A percentile compares a stretch with the other conserved stretches of the same genome.
phyloP scores from a whole-genome alignment of 2,888 invertebrate genomes.

The Rosalia funebris region DNA sequence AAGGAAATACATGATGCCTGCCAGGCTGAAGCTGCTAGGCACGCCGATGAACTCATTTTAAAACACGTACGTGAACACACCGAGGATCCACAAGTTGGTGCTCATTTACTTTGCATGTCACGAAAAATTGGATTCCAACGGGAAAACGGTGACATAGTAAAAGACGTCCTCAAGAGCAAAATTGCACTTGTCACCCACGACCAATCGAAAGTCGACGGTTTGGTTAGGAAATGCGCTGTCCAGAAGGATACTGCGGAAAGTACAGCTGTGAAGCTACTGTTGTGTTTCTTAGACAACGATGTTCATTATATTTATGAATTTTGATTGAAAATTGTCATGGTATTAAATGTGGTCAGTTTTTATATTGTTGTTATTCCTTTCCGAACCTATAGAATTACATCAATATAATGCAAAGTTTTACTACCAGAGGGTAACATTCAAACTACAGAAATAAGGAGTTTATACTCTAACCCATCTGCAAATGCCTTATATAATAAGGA shows the following conservation, averaged over 20 bases:
- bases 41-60: slow-evolving; percentile 30
- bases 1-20: slow-evolving; percentile 32
- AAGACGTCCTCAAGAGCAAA: slow-evolving; percentile 20
- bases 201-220: slow-evolving; percentile 22
- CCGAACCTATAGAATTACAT: too few species aligned
- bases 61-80: slow-evolving; percentile 25
- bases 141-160: slow-evolving; percentile 28
- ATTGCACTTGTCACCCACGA: slow-evolving; percentile 25
- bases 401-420: too few species aligned
- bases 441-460: too few species aligned
- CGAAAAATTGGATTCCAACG: slow-evolving; percentile 31
- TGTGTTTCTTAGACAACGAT: slow-evolving; percentile 33
- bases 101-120: slow-evolving; percentile 39
- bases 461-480: too few species aligned
- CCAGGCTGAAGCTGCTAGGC: slow-evolving; percentile 32
- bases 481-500: too few species aligned
- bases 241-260: slow-evolving; percentile 26
- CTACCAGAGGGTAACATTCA: too few species aligned
- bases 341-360: too few species aligned
- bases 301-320: too few species aligned
- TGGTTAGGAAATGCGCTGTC: slow-evolving; percentile 27
- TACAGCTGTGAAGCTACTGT: slow-evolving; percentile 30
- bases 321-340: too few species aligned
- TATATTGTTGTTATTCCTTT: too few species aligned
- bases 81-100: slow-evolving; percentile 27